These are phyloP conservation scores for Microtus ochrogaster DNA, from an alignment of 2,113 vertebrate species.

Conservation along the genomic window DNA sequence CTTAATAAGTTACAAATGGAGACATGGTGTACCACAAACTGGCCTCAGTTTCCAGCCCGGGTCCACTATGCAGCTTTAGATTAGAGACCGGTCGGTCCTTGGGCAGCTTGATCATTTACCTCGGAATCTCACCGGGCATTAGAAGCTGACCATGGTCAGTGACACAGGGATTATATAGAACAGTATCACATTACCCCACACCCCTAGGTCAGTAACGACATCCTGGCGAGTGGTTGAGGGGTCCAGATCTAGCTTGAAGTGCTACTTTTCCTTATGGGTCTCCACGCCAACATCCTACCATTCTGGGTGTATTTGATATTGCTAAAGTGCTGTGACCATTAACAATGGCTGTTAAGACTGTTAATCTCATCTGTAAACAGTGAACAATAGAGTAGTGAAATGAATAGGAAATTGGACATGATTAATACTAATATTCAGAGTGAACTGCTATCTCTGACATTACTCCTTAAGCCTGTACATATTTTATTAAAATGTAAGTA, in stretches of 20 bases:
- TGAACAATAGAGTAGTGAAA: constrained; percentile 12
- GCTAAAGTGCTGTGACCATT: constrained; percentile 25
- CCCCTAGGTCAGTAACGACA: neutral
- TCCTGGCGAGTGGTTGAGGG: neutral
- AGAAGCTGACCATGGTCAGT: neutral
- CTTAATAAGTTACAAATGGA: constrained; percentile 21
- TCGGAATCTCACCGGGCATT: neutral
- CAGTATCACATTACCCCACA: neutral
- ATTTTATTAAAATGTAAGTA: constrained; percentile 60
- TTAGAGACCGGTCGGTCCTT: neutral
- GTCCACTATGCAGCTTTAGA: neutral
- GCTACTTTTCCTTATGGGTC: neutral
- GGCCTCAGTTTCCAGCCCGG: neutral
- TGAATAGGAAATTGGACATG: neutral
- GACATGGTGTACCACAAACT: neutral
- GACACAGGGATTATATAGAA: neutral
- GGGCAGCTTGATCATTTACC: neutral
- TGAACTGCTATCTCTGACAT: constrained; percentile 30
- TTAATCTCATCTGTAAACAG: constrained; percentile 24
- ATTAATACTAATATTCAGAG: constrained; percentile 43
- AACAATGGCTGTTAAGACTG: constrained; percentile 26
- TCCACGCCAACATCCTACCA: constrained; percentile 40
- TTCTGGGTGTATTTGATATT: constrained; percentile 44
- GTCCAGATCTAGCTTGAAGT: constrained; percentile 1
- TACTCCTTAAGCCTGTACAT: constrained; percentile 36